A percentile compares a stretch with the other conserved stretches of the same genome.
Evolutionary conservation across 2,888 invertebrate genomes (phyloP).

Genomic region (Cantharis rustica): DNA sequence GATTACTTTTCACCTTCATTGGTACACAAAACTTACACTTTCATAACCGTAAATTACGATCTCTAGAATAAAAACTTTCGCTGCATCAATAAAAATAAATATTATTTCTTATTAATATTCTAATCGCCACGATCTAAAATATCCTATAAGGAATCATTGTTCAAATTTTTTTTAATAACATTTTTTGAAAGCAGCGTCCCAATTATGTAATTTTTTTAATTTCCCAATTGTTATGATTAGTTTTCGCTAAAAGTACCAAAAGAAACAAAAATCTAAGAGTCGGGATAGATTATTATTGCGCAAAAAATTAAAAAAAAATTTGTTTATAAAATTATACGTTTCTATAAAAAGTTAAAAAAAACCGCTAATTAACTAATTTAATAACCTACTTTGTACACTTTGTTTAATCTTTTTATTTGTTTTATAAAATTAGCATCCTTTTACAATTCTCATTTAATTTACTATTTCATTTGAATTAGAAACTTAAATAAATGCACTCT

Average conservation of each 20-base stretch:
- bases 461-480: background rate
- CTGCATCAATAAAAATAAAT: conserved; percentile 3
- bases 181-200: background rate
- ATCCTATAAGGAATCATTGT: background rate
- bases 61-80: conserved; percentile 15
- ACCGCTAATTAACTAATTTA: conserved; percentile 2
- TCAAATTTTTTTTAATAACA: background rate
- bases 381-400: background rate
- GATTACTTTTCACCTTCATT: conserved; percentile 10
- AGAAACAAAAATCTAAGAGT: background rate
- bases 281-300: no score
- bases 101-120: background rate
- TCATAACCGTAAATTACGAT: conserved; percentile 5
- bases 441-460: background rate
- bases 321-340: background rate
- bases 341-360: background rate
- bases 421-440: background rate
- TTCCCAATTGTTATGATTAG: no score
- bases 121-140: background rate
- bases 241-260: no score
- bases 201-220: no score
- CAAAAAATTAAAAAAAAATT: background rate
- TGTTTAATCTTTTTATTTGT: background rate
- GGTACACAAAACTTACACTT: conserved; percentile 10
- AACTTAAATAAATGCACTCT: background rate